phyloP scores from a whole-genome alignment of 2,888 invertebrate genomes.

The Hipparchia semele region DNA sequence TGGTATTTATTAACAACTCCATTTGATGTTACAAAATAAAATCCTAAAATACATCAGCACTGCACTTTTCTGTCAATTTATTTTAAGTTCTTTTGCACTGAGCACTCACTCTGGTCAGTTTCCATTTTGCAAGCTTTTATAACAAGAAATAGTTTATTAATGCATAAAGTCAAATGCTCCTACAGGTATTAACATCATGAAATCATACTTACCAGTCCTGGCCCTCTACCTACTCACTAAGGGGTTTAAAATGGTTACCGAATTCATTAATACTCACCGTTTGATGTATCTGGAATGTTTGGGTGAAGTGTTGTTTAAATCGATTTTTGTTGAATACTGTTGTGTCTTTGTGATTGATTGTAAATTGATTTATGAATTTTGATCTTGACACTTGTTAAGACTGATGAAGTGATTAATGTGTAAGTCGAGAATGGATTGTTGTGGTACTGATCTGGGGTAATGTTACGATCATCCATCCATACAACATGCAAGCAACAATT shows the following conservation, averaged over 20 bases:
- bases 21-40: conserved; percentile 57
- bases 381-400: background rate
- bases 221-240: conserved; percentile 33
- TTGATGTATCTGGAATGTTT: conserved; percentile 51
- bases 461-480: too few species aligned
- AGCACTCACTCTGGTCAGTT: conserved; percentile 69
- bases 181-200: conserved; percentile 27
- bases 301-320: conserved; percentile 20
- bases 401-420: background rate
- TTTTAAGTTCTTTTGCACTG: conserved; percentile 58
- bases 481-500: too few species aligned
- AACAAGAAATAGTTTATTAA: conserved; percentile 67
- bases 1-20: conserved; percentile 67
- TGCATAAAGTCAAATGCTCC: conserved; percentile 38
- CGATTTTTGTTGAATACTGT: background rate
- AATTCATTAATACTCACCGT: conserved; percentile 56
- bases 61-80: conserved; percentile 55
- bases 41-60: conserved; percentile 56
- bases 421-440: background rate
- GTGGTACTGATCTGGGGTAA: too few species aligned
- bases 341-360: background rate
- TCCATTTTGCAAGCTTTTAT: conserved; percentile 79
- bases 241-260: conserved; percentile 25
- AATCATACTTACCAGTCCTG: conserved; percentile 45
- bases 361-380: background rate